phyloP scores from a whole-genome alignment of 2,797 vertebrate species.

The Hippoglossus hippoglossus region DNA sequence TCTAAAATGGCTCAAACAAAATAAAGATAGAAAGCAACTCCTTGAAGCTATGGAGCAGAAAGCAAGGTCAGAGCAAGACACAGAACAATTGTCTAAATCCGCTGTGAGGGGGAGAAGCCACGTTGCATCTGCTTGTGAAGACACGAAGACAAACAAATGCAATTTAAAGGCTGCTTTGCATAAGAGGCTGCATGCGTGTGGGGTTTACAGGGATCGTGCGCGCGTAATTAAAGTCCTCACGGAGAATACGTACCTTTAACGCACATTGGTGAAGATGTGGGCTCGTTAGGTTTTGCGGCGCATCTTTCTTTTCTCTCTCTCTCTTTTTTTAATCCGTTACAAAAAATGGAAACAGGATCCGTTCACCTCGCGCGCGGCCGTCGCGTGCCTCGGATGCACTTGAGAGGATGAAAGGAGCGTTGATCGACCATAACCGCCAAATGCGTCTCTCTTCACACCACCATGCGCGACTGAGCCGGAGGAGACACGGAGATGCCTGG shows the following conservation, averaged over 20 bases:
- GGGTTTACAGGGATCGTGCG: too few relatives aligned
- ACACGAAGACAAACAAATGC: conserved; percentile 19
- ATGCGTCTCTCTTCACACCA: conserved; percentile 56
- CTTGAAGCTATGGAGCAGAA: conserved; percentile 64
- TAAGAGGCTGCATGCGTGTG: conserved; percentile 1
- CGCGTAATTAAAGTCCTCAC: conserved; percentile 38
- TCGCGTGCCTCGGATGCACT: conserved; percentile 46
- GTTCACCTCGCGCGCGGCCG: conserved; percentile 21
- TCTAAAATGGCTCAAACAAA: conserved; percentile 66
- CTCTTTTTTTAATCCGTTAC: conserved; percentile 54
- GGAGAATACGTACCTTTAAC: conserved; percentile 74
- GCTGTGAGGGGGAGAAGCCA: conserved; percentile 35
- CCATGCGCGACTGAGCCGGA: conserved; percentile 70
- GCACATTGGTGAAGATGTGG: conserved; percentile 62
- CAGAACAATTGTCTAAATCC: conserved; percentile 54
- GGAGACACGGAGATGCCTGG: conserved; percentile 81
- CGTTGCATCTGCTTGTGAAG: conserved; percentile 17
- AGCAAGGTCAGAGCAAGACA: conserved; percentile 72
- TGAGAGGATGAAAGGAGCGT: conserved; percentile 68
- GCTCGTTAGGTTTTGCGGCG: conserved; percentile 39
- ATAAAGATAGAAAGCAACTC: conserved; percentile 61
- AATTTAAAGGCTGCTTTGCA: conserved; percentile 27
- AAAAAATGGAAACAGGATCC: conserved; percentile 27
- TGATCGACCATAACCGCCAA: conserved; percentile 79
- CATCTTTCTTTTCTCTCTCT: conserved; percentile 35